Evolutionary conservation across 2,797 vertebrate genomes (phyloP).

Genomic region (Eleutherodactylus coqui): DNA sequence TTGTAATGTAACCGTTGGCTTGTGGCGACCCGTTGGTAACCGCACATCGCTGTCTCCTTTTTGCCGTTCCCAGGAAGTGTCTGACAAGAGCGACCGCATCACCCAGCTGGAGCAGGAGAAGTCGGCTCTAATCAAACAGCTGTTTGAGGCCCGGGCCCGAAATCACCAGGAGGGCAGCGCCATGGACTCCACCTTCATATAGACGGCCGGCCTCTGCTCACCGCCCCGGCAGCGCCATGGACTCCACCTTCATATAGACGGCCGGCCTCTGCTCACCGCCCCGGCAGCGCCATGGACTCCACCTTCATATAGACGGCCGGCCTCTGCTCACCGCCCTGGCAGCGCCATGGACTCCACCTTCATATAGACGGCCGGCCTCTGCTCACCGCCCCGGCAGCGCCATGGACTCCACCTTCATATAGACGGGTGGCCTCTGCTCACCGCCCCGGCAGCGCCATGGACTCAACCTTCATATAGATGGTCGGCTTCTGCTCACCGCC

Average conservation of each 20-base stretch:
- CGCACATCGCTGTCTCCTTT: background rate
- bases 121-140: constrained; percentile 92
- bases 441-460: no score
- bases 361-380: no score
- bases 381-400: no score
- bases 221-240: constrained; percentile 84
- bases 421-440: no score
- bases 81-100: constrained; percentile 89
- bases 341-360: constrained; percentile 94
- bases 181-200: constrained; percentile 97
- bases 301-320: constrained; percentile 95
- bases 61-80: constrained; percentile 84
- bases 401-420: no score
- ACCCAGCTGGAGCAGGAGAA: constrained; percentile 96
- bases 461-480: no score
- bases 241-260: constrained; percentile 95
- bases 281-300: constrained; percentile 87
- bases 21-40: background rate
- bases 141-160: constrained; percentile 89
- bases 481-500: no score
- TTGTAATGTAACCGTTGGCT: background rate
- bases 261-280: no score
- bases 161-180: constrained; percentile 80
- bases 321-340: no score
- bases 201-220: no score